These are phyloP conservation scores for Berghia stephanieae DNA, from an alignment of 1,140 invertebrate genomes.

Conservation along the genomic window DNA sequence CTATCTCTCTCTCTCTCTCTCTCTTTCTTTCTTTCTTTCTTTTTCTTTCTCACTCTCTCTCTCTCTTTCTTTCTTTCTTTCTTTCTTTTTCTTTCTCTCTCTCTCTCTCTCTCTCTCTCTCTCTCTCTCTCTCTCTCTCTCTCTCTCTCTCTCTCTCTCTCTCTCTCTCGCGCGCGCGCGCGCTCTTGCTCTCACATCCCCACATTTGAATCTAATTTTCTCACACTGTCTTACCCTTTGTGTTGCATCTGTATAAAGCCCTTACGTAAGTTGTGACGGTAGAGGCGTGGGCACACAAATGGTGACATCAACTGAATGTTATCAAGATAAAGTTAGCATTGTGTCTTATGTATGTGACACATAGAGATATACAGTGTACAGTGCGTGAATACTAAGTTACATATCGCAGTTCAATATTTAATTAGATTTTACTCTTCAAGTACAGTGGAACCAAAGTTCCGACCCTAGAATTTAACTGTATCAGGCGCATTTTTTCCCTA, in stretches of 20 bases:
- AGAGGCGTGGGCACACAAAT: not conserved
- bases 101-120: slow-evolving; percentile 21
- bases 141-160: not conserved
- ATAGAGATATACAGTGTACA: too few species aligned
- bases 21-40: not conserved
- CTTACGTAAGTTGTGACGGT: not conserved
- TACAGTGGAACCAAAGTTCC: too few species aligned
- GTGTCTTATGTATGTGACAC: too few species aligned
- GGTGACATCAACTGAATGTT: not conserved
- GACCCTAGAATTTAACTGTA: too few species aligned
- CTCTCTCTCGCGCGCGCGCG: not conserved
- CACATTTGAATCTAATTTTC: not conserved
- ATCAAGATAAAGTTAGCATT: not conserved
- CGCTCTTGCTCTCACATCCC: too few species aligned
- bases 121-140: slow-evolving; percentile 15
- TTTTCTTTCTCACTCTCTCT: slow-evolving; percentile 10
- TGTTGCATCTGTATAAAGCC: not conserved
- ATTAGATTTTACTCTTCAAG: too few species aligned
- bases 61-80: not conserved
- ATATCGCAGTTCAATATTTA: too few species aligned
- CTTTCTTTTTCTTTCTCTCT: not conserved
- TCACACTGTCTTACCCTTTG: not conserved
- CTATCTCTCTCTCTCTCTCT: not conserved
- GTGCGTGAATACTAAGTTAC: too few species aligned
- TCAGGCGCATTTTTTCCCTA: too few species aligned